Conservation (phyloP, 2,113 vertebrate genomes). For the Dasyurus viverrinus region DNA sequence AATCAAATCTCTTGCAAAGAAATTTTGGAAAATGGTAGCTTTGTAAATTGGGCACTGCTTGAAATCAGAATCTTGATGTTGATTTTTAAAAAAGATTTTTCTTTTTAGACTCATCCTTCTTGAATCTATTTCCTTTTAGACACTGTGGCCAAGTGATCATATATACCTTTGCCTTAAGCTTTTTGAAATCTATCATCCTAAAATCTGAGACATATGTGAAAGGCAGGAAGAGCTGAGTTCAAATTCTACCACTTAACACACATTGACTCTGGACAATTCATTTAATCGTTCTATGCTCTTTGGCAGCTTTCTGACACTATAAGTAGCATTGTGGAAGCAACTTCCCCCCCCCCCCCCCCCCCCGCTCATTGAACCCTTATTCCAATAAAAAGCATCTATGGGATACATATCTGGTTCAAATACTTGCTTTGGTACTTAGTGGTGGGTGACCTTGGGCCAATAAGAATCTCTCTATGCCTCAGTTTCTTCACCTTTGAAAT, state of each 20-base stretch:
- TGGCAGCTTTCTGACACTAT: background rate
- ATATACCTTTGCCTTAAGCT: background rate
- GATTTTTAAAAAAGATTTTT: background rate
- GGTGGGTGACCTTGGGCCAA: background rate
- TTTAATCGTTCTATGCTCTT: background rate
- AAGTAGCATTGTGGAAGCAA: background rate
- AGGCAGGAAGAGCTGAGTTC: background rate
- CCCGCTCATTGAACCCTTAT: background rate
- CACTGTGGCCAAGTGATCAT: background rate
- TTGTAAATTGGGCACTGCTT: background rate
- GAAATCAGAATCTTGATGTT: background rate
- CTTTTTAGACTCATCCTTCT: background rate
- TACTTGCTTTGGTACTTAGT: background rate
- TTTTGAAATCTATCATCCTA: background rate
- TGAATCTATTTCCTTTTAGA: background rate
- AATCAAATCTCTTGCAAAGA: background rate
- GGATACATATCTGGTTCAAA: background rate
- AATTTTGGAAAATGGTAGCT: background rate
- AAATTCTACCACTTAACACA: background rate
- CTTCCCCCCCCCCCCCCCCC: too few species aligned
- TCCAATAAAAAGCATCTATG: background rate
- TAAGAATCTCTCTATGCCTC: background rate
- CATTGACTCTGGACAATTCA: background rate
- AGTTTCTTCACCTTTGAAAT: background rate
- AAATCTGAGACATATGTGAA: background rate